These are phyloP conservation scores for Stenodema calcarata DNA, from an alignment of 2,888 invertebrate genomes.

Conservation along the genomic window DNA sequence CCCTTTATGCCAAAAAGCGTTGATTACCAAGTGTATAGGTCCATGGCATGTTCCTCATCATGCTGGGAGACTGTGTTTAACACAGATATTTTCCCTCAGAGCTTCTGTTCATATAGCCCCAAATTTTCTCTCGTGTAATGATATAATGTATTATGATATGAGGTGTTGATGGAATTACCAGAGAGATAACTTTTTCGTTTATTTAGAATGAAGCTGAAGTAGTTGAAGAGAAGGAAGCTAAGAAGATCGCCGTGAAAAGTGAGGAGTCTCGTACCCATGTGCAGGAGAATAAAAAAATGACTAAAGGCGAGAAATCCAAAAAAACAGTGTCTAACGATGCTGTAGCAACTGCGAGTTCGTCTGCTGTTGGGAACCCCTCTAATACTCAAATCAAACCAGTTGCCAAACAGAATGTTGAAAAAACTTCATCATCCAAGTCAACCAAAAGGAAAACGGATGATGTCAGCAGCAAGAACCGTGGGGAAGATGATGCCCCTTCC, in stretches of 20 bases:
- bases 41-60: no score
- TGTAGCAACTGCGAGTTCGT: not conserved
- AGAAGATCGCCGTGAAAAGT: not conserved
- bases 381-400: not conserved
- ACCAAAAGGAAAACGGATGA: slow-evolving; percentile 34
- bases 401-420: not conserved
- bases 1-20: no score
- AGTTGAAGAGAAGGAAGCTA: slow-evolving; percentile 2
- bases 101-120: no score
- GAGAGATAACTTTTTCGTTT: no score
- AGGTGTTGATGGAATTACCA: no score
- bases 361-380: not conserved
- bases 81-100: no score
- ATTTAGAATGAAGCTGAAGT: slow-evolving; percentile 5
- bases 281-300: not conserved
- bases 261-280: not conserved
- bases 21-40: no score
- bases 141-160: no score
- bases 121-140: no score
- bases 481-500: not conserved
- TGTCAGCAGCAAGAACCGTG: not conserved
- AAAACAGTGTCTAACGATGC: not conserved
- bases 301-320: slow-evolving; percentile 11
- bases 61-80: no score
- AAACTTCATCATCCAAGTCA: not conserved